These are phyloP conservation scores for Sipha maydis DNA, from an alignment of 2,888 invertebrate genomes.

Conservation along the genomic window DNA sequence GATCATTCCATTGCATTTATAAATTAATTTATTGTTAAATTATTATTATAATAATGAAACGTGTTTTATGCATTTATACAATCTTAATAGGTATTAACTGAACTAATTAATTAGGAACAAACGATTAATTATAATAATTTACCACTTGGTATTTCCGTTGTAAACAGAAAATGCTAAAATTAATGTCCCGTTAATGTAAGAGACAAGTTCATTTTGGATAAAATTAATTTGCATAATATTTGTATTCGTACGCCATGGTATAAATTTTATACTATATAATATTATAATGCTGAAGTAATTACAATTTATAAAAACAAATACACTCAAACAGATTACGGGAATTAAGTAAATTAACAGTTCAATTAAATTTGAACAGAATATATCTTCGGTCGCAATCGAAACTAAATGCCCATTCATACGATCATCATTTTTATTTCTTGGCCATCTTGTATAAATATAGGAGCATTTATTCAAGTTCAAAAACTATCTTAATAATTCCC, in stretches of 20 bases:
- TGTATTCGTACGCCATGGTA: background rate
- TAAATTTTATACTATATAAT: background rate
- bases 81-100: too few relatives aligned
- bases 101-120: too few relatives aligned
- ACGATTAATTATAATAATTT: background rate
- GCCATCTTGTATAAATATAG: too few relatives aligned
- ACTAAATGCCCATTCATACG: too few relatives aligned
- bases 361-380: background rate
- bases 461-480: too few relatives aligned
- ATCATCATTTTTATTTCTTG: too few relatives aligned
- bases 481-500: too few relatives aligned
- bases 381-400: too few relatives aligned
- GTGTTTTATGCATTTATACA: too few relatives aligned
- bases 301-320: background rate
- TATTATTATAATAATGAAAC: too few relatives aligned
- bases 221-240: background rate
- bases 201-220: background rate
- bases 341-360: background rate
- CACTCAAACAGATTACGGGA: background rate
- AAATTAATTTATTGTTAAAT: too few relatives aligned
- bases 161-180: constrained; percentile 1
- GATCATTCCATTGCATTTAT: too few relatives aligned
- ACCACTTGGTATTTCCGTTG: background rate
- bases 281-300: background rate
- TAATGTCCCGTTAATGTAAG: background rate